A percentile compares a stretch with the other conserved stretches of the same genome.
Conservation (phyloP, 1,140 invertebrate genomes). For the Trichonephila inaurata region DNA sequence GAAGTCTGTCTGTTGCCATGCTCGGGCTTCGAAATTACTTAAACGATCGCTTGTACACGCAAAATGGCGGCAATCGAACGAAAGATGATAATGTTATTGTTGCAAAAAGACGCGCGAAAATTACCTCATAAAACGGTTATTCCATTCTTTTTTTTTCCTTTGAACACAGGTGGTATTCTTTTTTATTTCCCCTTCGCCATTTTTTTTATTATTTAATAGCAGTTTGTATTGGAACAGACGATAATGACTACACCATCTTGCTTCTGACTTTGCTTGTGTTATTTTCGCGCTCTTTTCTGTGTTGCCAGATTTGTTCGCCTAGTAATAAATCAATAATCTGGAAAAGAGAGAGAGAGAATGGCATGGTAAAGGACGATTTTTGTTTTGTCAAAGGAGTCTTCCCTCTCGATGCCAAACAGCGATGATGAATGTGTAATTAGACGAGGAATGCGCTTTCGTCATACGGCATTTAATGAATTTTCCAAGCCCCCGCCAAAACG, state of each 20-base stretch:
- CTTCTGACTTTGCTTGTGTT: not conserved
- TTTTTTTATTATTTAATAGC: not conserved
- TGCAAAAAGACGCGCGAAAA: slow-evolving; percentile 32
- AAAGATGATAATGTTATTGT: slow-evolving; percentile 66
- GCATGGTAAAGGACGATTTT: slow-evolving; percentile 22
- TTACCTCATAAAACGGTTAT: slow-evolving; percentile 31
- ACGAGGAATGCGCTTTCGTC: slow-evolving; percentile 72
- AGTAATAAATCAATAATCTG: slow-evolving; percentile 64
- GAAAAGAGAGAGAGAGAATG: slow-evolving; percentile 9
- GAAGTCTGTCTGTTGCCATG: slow-evolving; percentile 49
- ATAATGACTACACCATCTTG: slow-evolving; percentile 15
- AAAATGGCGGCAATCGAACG: slow-evolving; percentile 55
- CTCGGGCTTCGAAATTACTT: slow-evolving; percentile 61
- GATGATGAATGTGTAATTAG: slow-evolving; percentile 74
- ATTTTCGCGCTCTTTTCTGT: too few relatives aligned
- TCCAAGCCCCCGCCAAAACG: slow-evolving; percentile 23
- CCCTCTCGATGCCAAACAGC: slow-evolving; percentile 45
- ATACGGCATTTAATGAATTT: slow-evolving; percentile 73
- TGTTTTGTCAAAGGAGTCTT: slow-evolving; percentile 51
- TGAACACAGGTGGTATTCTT: too few relatives aligned
- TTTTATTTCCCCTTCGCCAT: not conserved
- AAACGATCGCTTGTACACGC: slow-evolving; percentile 52
- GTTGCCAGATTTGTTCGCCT: slow-evolving; percentile 51
- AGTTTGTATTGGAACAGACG: not conserved
- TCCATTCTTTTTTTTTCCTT: not conserved